These are phyloP conservation scores for Ovis canadensis DNA, from an alignment of 2,113 vertebrate genomes.

Conservation along the genomic window DNA sequence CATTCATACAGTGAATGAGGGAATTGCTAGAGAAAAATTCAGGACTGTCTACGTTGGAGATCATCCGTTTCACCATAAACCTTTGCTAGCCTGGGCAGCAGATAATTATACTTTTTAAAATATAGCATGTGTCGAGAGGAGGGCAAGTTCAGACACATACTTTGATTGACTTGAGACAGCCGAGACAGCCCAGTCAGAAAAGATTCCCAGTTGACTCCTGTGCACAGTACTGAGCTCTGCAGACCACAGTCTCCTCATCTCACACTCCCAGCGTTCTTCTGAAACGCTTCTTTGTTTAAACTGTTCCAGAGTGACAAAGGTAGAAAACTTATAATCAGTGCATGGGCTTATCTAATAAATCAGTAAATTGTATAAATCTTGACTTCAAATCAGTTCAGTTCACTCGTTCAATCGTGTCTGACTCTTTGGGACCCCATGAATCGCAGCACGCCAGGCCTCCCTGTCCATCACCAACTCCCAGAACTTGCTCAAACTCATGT, in stretches of 20 bases:
- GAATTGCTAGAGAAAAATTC: background rate
- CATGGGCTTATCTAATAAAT: background rate
- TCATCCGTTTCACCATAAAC: background rate
- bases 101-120: background rate
- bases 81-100: background rate
- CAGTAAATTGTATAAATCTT: background rate
- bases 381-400: background rate
- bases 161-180: background rate
- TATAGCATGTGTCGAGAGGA: background rate
- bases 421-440: background rate
- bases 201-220: background rate
- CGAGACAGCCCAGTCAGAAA: background rate
- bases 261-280: background rate
- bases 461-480: background rate
- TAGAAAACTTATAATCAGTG: background rate
- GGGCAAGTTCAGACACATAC: background rate
- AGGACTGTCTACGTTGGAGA: background rate
- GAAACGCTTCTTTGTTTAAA: background rate
- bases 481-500: background rate
- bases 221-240: background rate
- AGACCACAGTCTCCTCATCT: background rate
- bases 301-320: background rate
- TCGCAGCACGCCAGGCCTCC: accelerated
- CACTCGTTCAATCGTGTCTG: background rate
- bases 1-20: background rate